Base-by-base conservation (phyloP, 2,888 invertebrate species). In the Leuctra nigra region DNA sequence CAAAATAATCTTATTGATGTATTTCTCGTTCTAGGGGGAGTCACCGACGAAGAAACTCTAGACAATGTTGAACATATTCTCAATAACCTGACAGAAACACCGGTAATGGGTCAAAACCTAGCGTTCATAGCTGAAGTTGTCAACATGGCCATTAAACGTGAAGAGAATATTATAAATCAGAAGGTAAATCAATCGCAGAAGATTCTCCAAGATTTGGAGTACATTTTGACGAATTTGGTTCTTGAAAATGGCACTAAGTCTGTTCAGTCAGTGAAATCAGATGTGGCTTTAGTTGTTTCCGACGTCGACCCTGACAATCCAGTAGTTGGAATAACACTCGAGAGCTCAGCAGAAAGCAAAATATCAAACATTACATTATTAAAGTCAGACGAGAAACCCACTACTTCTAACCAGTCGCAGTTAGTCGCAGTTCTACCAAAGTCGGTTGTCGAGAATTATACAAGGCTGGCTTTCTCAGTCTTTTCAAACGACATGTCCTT, bases 381-480 rank as follows among this genome's bases (percentile, higher is more conserved):
- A n/a, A n/a, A n/a, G n/a, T n/a, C n/a, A n/a, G n/a, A n/a, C n/a
- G n/a, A n/a, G n/a, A n/a, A n/a, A n/a, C n/a, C n/a, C n/a, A 47
- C 11, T 11, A 13, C 14, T 11, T 14, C 47, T 2, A 23, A 25
- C n/a, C 25, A 47, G n/a, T 14, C 47, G 6, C 13, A 47, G 16
- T n/a, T 47, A n/a, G 11, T 16, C 3, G 25, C 25, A 14, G 14
- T 47, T 2, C 7, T 47, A 13, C 24, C 47, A 13, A 2, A n/a
- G 24, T 33, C 9, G 38, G 33, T 48, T 18, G 39, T 29, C 16
- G 41, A 20, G 14, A 13, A 22, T 16, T 38, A 50, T 55, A 58
- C 25, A 52, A 58, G 9, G 56, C 57, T 53, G 46, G 54, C 29
- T 57, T 58, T 23, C 23, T 38, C 14, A n/a, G 16, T 7, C 16